Conservation (phyloP, 2,888 invertebrate genomes). For the Hypena proboscidalis region DNA sequence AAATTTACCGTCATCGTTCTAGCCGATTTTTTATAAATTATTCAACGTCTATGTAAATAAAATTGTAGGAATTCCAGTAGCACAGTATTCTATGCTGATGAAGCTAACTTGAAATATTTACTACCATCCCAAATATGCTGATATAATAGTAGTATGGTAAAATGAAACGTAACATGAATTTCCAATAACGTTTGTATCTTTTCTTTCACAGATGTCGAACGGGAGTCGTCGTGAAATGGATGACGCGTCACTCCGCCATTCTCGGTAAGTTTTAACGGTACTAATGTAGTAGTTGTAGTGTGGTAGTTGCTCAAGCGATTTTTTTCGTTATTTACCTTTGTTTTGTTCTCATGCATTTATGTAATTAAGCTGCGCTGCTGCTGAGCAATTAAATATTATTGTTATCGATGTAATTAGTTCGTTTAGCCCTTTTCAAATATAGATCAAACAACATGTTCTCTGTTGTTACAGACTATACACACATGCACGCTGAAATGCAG, state of each 20-base stretch:
- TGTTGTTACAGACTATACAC: conserved; percentile 54
- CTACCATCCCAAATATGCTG: too few relatives aligned
- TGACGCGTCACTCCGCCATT: conserved; percentile 2
- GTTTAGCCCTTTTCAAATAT: conserved; percentile 19
- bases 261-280: conserved; percentile 33
- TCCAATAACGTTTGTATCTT: too few relatives aligned
- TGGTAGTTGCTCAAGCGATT: conserved; percentile 49
- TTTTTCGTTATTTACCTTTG: conserved; percentile 21
- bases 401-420: conserved; percentile 24
- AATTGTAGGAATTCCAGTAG: too few relatives aligned
- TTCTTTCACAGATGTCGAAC: conserved; percentile 18
- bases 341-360: conserved; percentile 34
- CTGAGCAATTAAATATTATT: conserved; percentile 40
- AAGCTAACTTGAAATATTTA: too few relatives aligned
- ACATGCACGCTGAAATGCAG: not conserved
- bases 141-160: too few relatives aligned
- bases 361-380: conserved; percentile 46
- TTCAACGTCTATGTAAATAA: too few relatives aligned
- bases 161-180: too few relatives aligned
- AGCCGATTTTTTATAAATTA: too few relatives aligned
- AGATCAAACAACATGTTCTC: conserved; percentile 51
- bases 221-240: conserved; percentile 2
- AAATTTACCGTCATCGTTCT: too few relatives aligned
- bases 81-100: too few relatives aligned
- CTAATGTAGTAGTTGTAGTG: conserved; percentile 22